These are phyloP conservation scores for Sinocyclocheilus grahami DNA, from an alignment of 2,113 vertebrate species.

Conservation along the genomic window DNA sequence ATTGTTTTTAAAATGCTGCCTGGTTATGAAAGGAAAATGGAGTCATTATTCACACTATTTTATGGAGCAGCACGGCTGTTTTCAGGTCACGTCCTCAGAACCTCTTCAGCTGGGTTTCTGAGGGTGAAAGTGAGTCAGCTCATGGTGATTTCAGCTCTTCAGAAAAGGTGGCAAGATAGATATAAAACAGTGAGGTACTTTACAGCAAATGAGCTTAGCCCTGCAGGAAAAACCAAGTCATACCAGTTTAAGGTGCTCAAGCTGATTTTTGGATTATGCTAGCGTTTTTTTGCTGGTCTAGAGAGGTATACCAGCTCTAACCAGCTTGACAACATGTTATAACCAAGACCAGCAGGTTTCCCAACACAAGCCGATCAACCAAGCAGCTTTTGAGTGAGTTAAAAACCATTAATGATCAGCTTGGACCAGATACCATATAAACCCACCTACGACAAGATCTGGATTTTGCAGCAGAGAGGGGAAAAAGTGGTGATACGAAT, in stretches of 20 bases:
- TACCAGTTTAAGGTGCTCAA: not conserved
- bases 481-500: too few relatives aligned
- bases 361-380: not conserved
- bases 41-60: constrained; percentile 17
- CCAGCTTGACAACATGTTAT: not conserved
- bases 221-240: not conserved
- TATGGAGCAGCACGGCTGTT: not conserved
- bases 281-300: not conserved
- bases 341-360: too few relatives aligned
- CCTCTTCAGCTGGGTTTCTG: constrained; percentile 16
- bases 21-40: not conserved
- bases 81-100: constrained; percentile 10
- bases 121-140: constrained; percentile 3
- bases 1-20: not conserved
- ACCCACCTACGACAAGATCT: not conserved
- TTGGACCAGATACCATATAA: too few relatives aligned
- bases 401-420: too few relatives aligned
- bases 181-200: not conserved
- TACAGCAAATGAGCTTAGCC: not conserved
- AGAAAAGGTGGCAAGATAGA: constrained; percentile 3
- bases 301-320: too few relatives aligned
- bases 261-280: not conserved
- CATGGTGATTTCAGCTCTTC: constrained; percentile 27
- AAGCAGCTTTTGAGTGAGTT: too few relatives aligned
- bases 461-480: too few relatives aligned